Conservation (phyloP, 92 coral and sea anemone genomes). For the Plumapathes pennacea region DNA sequence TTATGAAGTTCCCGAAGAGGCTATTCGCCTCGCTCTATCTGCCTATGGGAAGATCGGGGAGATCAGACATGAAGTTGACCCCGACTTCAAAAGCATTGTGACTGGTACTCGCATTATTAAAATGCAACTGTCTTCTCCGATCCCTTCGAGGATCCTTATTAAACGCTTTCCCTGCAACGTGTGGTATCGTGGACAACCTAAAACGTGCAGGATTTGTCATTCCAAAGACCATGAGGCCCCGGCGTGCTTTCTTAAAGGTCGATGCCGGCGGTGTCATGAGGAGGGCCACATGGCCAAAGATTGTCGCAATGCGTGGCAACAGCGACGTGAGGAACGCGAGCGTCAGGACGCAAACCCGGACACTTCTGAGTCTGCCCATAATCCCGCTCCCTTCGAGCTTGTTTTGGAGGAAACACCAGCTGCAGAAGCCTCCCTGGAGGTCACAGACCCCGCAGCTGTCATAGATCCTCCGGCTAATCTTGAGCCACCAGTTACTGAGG, state of each 20-base stretch:
- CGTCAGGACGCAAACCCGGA: too few relatives aligned
- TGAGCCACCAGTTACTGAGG: too few relatives aligned
- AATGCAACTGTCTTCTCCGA: background rate
- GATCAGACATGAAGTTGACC: background rate
- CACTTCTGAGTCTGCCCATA: too few relatives aligned
- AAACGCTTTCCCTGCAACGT: background rate
- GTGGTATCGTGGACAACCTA: background rate
- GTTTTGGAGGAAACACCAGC: too few relatives aligned
- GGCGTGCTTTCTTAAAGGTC: background rate
- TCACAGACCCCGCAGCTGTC: too few relatives aligned
- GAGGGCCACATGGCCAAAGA: constrained; percentile 10
- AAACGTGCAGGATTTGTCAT: background rate
- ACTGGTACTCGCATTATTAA: background rate
- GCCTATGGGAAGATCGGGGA: background rate
- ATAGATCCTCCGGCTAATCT: too few relatives aligned
- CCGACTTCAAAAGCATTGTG: background rate
- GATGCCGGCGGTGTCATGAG: constrained; percentile 1
- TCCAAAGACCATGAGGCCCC: background rate
- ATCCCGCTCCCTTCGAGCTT: too few relatives aligned
- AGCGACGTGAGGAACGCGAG: too few relatives aligned
- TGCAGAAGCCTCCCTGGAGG: too few relatives aligned
- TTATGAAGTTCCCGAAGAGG: too few relatives aligned
- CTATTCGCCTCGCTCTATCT: too few relatives aligned
- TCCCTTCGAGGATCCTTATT: background rate
- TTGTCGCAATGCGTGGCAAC: background rate